These are phyloP conservation scores for Hybos culiciformis DNA, from an alignment of 2,888 invertebrate species.

Conservation along the genomic window DNA sequence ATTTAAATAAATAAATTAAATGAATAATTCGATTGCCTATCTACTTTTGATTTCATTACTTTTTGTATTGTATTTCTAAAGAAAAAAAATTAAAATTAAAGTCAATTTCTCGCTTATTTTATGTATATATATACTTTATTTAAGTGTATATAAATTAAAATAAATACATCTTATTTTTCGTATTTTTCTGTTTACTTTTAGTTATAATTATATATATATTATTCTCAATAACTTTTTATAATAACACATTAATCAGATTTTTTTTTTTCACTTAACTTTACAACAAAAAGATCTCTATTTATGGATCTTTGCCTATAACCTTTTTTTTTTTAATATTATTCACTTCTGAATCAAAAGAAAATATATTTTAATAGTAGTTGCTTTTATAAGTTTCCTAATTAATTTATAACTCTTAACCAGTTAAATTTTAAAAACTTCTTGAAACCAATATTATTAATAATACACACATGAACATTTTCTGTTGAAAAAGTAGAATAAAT, in stretches of 20 bases:
- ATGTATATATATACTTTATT: conserved; percentile 33
- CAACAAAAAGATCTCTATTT: background rate
- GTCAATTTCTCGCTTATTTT: conserved; percentile 19
- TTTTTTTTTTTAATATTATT: background rate
- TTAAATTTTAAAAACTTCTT: too few relatives aligned
- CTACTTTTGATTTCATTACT: too few relatives aligned
- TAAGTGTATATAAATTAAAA: conserved; percentile 35
- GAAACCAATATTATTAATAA: too few relatives aligned
- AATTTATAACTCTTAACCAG: too few relatives aligned
- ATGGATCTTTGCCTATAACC: background rate
- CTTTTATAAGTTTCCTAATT: too few relatives aligned
- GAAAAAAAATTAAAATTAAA: too few relatives aligned
- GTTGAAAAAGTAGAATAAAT: too few relatives aligned
- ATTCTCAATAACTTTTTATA: background rate
- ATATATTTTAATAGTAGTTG: too few relatives aligned
- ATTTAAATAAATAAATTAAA: too few relatives aligned
- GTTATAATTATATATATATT: background rate
- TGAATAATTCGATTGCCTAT: too few relatives aligned
- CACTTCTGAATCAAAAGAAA: background rate
- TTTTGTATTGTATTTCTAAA: too few relatives aligned
- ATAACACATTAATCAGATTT: background rate
- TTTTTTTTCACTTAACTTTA: background rate
- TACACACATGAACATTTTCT: too few relatives aligned
- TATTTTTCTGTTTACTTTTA: background rate
- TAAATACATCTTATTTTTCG: conserved; percentile 21